These are phyloP conservation scores for Babyrousa celebensis DNA, from an alignment of 2,797 vertebrate species.

Conservation along the genomic window DNA sequence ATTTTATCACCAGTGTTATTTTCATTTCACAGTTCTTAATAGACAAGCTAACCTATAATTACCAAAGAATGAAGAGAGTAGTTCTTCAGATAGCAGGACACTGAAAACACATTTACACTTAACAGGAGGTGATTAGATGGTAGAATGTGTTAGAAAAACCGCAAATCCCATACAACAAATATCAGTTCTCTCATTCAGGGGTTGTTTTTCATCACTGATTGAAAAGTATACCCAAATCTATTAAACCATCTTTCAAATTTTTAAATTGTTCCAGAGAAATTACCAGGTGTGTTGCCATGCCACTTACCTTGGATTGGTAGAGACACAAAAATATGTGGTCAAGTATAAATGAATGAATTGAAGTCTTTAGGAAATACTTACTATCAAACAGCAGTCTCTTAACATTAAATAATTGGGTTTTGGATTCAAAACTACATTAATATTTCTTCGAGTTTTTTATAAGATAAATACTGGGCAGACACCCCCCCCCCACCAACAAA, in stretches of 20 bases:
- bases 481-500: background rate
- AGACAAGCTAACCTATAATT: constrained; percentile 79
- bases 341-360: background rate
- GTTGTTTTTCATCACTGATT: constrained; percentile 43
- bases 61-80: constrained; percentile 56
- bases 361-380: constrained; percentile 22
- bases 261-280: background rate
- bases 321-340: background rate
- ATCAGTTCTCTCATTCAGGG: background rate
- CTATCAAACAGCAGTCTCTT: background rate
- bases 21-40: constrained; percentile 75
- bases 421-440: background rate
- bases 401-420: background rate
- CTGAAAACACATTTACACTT: constrained; percentile 75
- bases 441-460: background rate
- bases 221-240: constrained; percentile 37
- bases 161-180: constrained; percentile 63
- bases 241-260: constrained; percentile 26
- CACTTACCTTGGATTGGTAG: background rate
- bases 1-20: constrained; percentile 42
- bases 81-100: constrained; percentile 39
- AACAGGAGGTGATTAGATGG: constrained; percentile 64
- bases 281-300: background rate
- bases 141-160: constrained; percentile 66
- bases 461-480: background rate